Evolutionary conservation across 23 tunicate species (phyloP).

Genomic region (Ciona savignyi): DNA sequence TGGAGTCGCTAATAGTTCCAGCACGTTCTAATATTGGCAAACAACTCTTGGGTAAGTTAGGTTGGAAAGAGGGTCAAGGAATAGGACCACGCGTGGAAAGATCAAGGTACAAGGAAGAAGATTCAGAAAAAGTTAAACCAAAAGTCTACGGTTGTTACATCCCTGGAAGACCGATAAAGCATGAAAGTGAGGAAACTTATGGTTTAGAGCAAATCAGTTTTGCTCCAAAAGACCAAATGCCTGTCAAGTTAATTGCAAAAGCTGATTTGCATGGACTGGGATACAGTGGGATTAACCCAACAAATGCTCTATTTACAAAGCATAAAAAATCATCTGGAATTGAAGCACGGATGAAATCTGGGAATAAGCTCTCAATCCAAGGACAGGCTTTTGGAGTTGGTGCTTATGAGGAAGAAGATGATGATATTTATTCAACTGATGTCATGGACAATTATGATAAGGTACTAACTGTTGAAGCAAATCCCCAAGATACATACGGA

Average conservation of each 20-base stretch:
- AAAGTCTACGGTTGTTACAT: slow-evolving; percentile 47
- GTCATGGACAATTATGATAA: slow-evolving; percentile 75
- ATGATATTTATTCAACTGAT: slow-evolving; percentile 86
- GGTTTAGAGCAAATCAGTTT: slow-evolving; percentile 26
- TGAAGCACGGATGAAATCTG: slow-evolving; percentile 47
- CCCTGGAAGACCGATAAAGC: slow-evolving; percentile 7
- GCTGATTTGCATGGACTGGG: slow-evolving; percentile 64
- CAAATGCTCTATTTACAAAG: slow-evolving; percentile 63
- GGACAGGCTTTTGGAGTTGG: slow-evolving; percentile 99
- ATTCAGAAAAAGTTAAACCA: slow-evolving; percentile 14
- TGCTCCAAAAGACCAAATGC: slow-evolving; percentile 65
- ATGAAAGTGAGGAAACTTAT: not conserved
- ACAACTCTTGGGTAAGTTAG: slow-evolving; percentile 63
- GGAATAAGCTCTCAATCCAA: slow-evolving; percentile 50
- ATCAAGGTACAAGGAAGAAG: slow-evolving; percentile 8
- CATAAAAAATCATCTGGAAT: slow-evolving; percentile 53
- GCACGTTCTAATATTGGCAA: slow-evolving; percentile 66
- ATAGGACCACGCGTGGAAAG: slow-evolving; percentile 54
- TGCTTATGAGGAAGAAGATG: slow-evolving; percentile 95
- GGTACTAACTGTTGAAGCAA: slow-evolving; percentile 50
- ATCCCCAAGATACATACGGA: slow-evolving; percentile 46
- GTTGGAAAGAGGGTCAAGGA: slow-evolving; percentile 96
- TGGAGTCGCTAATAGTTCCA: slow-evolving; percentile 60
- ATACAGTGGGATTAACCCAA: slow-evolving; percentile 72
- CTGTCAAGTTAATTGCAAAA: slow-evolving; percentile 13